Evolutionary conservation across 2,113 vertebrate genomes (phyloP).

Genomic region (Ciconia maguari): DNA sequence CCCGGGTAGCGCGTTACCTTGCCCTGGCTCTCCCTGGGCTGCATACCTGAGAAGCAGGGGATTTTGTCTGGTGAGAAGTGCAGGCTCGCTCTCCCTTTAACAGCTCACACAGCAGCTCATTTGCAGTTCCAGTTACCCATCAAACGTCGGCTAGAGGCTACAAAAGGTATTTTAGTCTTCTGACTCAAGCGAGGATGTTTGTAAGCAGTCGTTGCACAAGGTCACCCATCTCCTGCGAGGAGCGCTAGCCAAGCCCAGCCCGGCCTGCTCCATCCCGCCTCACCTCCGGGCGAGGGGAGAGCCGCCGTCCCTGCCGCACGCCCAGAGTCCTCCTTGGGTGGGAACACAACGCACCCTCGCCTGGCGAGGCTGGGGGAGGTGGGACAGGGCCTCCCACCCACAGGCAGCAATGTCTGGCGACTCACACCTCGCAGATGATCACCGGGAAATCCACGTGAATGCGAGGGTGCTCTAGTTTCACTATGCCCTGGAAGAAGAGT

Average conservation of each 20-base stretch:
- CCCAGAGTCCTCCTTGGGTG: conserved; percentile 29
- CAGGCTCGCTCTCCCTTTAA: conserved; percentile 29
- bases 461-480: conserved; percentile 91
- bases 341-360: background rate
- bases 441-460: conserved; percentile 97
- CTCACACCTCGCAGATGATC: conserved; percentile 94
- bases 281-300: background rate
- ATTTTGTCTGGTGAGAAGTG: conserved; percentile 27
- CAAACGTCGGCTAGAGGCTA: conserved; percentile 25
- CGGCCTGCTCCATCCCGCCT: background rate
- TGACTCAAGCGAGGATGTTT: conserved; percentile 34
- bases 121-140: conserved; percentile 49
- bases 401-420: background rate
- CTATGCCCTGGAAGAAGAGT: conserved; percentile 83
- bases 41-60: conserved; percentile 59
- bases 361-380: background rate
- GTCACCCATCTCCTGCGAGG: conserved; percentile 14
- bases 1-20: background rate
- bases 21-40: background rate
- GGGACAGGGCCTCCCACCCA: background rate
- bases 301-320: background rate
- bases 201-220: conserved; percentile 24
- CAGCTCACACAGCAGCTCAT: conserved; percentile 26
- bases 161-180: conserved; percentile 42
- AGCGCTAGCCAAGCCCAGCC: background rate